phyloP scores from a whole-genome alignment of 1,140 invertebrate genomes.

The Acyrthosiphon pisum region DNA sequence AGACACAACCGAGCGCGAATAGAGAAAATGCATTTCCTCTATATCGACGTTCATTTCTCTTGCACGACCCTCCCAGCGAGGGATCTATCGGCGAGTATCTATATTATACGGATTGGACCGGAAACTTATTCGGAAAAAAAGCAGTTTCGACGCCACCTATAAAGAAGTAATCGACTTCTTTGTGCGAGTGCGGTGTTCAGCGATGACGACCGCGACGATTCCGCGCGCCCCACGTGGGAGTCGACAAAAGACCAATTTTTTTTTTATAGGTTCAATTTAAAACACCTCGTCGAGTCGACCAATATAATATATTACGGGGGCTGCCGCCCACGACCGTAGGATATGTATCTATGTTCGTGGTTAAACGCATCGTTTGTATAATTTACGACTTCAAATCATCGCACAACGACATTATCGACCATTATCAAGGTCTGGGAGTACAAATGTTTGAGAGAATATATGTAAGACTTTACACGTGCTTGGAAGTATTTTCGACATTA shows the following conservation, averaged over 20 bases:
- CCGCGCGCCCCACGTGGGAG: not conserved
- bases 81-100: not conserved
- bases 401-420: not conserved
- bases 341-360: not conserved
- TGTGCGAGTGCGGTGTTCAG: not conserved
- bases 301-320: not conserved
- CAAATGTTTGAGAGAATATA: not conserved
- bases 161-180: constrained; percentile 14
- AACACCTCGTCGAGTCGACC: not conserved
- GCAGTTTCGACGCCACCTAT: not conserved
- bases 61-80: not conserved
- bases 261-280: not conserved
- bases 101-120: not conserved
- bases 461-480: too few relatives aligned
- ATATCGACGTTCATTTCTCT: not conserved
- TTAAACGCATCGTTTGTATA: not conserved
- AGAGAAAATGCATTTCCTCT: not conserved
- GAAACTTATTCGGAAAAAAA: not conserved
- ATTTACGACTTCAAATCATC: not conserved
- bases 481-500: not conserved
- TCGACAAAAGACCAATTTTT: not conserved
- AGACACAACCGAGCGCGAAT: not conserved
- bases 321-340: not conserved
- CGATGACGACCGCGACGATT: not conserved
- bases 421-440: not conserved